Conservation (phyloP, 53 echinoderm and acorn worm species). For the Paracentrotus lividus region DNA sequence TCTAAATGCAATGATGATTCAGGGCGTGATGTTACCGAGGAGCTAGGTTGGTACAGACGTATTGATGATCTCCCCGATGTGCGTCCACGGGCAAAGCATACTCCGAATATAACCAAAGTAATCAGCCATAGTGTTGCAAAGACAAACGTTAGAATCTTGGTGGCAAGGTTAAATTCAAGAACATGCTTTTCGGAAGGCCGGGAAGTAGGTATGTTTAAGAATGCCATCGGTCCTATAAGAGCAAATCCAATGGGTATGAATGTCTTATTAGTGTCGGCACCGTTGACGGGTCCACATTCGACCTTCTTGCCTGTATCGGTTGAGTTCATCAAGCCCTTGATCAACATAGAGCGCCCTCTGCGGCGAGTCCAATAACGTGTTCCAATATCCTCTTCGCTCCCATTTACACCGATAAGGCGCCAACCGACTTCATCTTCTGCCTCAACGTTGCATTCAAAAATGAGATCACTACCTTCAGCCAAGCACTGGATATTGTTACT, state of each 20-base stretch:
- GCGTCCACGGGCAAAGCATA: not conserved
- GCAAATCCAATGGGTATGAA: not conserved
- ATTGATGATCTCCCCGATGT: not conserved
- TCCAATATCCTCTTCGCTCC: not conserved
- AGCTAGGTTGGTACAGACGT: not conserved
- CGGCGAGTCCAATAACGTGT: not conserved
- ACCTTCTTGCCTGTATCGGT: not conserved
- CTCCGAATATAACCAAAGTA: not conserved
- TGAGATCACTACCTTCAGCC: constrained; percentile 1
- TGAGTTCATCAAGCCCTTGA: not conserved
- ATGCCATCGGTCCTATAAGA: not conserved
- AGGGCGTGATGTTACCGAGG: not conserved
- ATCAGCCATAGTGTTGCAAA: not conserved
- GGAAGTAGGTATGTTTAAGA: not conserved
- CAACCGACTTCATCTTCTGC: not conserved
- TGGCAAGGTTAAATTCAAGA: not conserved
- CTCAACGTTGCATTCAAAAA: not conserved
- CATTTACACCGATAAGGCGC: not conserved
- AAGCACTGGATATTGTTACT: not conserved
- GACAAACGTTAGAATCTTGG: constrained; percentile 7
- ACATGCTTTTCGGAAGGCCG: not conserved
- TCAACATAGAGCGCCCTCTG: not conserved
- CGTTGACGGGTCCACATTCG: not conserved
- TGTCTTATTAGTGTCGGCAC: not conserved
- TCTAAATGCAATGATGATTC: not conserved